Evolutionary conservation across 2,113 vertebrate genomes (phyloP), one percentile per base, ranked within the genome.

Genomic region (Catharus fuscescens): DNA sequence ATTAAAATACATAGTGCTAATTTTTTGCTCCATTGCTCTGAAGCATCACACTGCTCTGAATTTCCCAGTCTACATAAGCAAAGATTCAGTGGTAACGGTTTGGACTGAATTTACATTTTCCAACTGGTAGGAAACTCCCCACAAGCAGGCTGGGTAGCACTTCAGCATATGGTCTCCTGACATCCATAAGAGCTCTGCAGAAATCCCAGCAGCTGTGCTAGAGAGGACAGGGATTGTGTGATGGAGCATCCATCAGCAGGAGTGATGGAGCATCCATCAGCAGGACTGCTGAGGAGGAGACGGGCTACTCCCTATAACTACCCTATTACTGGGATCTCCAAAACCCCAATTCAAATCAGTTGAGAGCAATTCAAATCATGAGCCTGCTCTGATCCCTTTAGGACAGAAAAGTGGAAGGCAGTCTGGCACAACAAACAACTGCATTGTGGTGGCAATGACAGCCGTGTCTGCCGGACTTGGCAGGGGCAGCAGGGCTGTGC

Each of bases 1-100:
- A 97, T 97, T 97, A 98, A 98, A 98, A 96, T 40, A 62, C 61
- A 88, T 67, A 96, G 72, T 96, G 87, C 82, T 93, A 81, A 96
- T 97, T 97, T 98, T 96, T 96, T 50, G 80, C 97, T 95, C 97
- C 96, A 96, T 97, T 97, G 94, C 93, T 96, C 53, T 40, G 91
- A 92, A 54, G 36, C 59, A 88, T 80, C 88, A 81, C 36, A 79
- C 61, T 67, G 53, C 57, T 80, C 59, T 80, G 69, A 79, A 90
- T 96, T 83, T 91, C 79, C 80, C 85, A 85, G 77, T 80, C 54
- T 80, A 83, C 3, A 20, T 28, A 88, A 50, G 91, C 91, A 59
- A 89, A 60, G 48, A 76, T 62, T 47, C 3, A 14, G 74, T 62
- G 88, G 73, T 2, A 9, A 81, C 0, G 1, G 74, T 86, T 6